These are phyloP conservation scores for Crenichthys baileyi DNA, from an alignment of 2,797 vertebrate genomes.

Conservation along the genomic window DNA sequence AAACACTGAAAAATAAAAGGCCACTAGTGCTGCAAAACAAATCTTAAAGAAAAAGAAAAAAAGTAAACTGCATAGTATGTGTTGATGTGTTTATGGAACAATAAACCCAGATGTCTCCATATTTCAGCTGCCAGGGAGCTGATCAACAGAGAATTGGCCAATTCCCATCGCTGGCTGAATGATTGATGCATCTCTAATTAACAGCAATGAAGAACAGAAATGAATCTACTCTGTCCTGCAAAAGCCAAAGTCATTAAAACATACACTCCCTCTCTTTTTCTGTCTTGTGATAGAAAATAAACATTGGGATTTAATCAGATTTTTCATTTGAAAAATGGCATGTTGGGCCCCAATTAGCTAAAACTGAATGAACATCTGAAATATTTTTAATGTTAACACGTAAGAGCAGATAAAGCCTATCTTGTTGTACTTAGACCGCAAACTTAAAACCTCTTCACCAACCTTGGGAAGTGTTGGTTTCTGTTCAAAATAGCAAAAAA, in stretches of 20 bases:
- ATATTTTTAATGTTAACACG: neutral
- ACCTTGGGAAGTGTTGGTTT: too few relatives aligned
- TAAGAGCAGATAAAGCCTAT: neutral
- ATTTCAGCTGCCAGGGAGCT: neutral
- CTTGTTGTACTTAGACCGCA: neutral
- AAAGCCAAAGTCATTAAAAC: neutral
- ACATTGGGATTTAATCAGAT: neutral
- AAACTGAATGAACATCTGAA: neutral
- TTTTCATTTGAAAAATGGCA: neutral
- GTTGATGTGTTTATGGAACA: too few relatives aligned
- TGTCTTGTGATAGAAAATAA: neutral
- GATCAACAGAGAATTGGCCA: neutral
- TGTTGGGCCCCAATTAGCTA: neutral
- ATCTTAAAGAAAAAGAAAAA: too few relatives aligned
- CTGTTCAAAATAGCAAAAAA: neutral
- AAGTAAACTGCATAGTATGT: too few relatives aligned
- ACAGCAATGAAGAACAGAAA: neutral
- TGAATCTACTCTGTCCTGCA: neutral
- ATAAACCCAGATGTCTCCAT: neutral
- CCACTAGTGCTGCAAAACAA: too few relatives aligned
- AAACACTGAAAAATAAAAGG: too few relatives aligned
- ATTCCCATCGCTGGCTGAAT: neutral
- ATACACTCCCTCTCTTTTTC: neutral
- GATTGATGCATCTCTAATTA: neutral
- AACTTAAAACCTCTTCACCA: neutral